phyloP scores from a whole-genome alignment of 2,888 invertebrate genomes.

The Spisula solida region DNA sequence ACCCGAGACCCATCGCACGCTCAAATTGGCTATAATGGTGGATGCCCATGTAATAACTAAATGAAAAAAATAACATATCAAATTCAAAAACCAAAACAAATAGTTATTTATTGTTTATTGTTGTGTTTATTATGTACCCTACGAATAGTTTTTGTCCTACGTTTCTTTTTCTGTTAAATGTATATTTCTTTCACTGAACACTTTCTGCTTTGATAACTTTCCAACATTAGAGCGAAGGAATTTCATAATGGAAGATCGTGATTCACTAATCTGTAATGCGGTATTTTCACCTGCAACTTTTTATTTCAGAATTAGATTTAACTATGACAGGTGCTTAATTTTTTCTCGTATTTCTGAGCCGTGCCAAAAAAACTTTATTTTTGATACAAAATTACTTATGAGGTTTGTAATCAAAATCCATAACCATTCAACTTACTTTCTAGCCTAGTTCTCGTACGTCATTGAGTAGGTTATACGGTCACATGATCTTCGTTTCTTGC shows the following conservation, averaged over 20 bases:
- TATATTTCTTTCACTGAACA: neutral
- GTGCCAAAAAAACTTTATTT: neutral
- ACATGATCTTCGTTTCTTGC: no score
- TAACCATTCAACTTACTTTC: neutral
- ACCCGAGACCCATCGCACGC: no score
- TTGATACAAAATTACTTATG: neutral
- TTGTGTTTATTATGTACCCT: no score
- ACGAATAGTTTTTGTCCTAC: no score
- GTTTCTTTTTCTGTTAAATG: no score
- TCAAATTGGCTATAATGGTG: no score
- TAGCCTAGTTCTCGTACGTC: no score
- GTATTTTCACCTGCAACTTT: constrained; percentile 26
- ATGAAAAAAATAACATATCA: no score
- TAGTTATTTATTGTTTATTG: no score
- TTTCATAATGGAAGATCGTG: constrained; percentile 9
- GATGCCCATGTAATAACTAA: no score
- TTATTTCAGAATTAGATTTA: constrained; percentile 11
- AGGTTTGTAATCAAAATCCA: neutral
- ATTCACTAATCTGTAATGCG: neutral
- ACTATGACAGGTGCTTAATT: constrained; percentile 20
- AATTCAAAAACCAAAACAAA: no score
- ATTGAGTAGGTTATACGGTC: no score
- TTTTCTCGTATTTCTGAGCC: neutral
- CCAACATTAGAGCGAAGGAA: constrained; percentile 5
- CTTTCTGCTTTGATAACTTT: constrained; percentile 12